Evolutionary conservation across 53 echinoderm and acorn worm species (phyloP), one percentile per base, ranked within the genome.

Genomic region (Echinarachnius parma): DNA sequence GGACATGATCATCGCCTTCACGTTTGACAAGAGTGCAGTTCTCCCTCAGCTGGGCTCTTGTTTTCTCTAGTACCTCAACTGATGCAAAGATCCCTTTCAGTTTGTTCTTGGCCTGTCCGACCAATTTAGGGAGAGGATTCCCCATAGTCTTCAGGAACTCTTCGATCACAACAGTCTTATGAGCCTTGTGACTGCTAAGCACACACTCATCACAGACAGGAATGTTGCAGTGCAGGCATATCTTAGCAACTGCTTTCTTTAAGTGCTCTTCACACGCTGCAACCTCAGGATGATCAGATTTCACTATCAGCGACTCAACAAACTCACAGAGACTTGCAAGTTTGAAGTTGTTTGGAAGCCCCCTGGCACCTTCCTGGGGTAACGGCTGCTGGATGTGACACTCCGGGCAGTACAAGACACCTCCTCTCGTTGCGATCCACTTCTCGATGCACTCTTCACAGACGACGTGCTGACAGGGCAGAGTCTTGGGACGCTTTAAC

Each of bases 401-500:
- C 61, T 83, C 83, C 23, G 83, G 83, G 42, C 83, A 83, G 21
- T 60, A 36, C 3, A 83, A 70, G 16, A 66, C 18, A 5, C 83
- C 83, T 14, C 36, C 31, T 2, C 70, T 59, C 7, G 77, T 46
- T 28, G 52, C 70, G 27, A 83, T 75, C 83, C 83, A 83, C 28
- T 66, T 53, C 16, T 50, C 60, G 30, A 83, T 83, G 39, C 83
- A 83, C 9, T 83, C 83, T 48, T 64, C 64, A 46, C 83, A 83
- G n/a, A 83, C 77, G 26, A 83, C 83, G 31, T 83, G 83, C 26
- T 77, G 77, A 42, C 83, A 83, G 24, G 83, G 77, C 25, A 83
- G 69, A 9, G 77, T 83, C 61, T 83, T 83, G 25, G 83, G 83
- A 7, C 35, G 49, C 31, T 76, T 48, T 30, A 83, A 52, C 42